These are phyloP conservation scores for Harpalus rubripes DNA, from an alignment of 2,888 invertebrate species.

Conservation along the genomic window DNA sequence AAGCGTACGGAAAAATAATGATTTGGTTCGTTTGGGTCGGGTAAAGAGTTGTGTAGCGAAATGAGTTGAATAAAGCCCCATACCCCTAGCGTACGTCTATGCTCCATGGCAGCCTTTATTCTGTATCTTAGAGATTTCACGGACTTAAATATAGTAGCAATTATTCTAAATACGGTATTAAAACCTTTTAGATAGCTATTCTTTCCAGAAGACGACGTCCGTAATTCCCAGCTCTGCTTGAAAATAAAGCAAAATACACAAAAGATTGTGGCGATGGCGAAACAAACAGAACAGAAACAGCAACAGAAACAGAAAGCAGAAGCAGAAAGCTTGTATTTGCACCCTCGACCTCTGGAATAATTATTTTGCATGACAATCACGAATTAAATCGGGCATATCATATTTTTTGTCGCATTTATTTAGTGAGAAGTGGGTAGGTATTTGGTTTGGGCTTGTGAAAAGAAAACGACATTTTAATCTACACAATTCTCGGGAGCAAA, in stretches of 20 bases:
- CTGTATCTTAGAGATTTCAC: conserved; percentile 72
- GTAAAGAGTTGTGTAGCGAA: conserved; percentile 20
- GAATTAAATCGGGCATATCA: conserved; percentile 77
- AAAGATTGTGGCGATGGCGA: conserved; percentile 75
- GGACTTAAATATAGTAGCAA: conserved; percentile 78
- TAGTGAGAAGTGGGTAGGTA: conserved; percentile 42
- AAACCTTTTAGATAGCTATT: conserved; percentile 78
- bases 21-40: background rate
- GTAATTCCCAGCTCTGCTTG: conserved; percentile 75
- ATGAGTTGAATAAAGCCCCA: background rate
- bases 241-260: conserved; percentile 77
- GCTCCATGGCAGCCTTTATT: conserved; percentile 72
- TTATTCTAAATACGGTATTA: conserved; percentile 78
- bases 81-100: conserved; percentile 45
- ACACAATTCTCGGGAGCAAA: conserved; percentile 73
- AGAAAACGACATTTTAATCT: conserved; percentile 78
- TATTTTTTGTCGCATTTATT: conserved; percentile 72
- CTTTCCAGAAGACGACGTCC: conserved; percentile 77
- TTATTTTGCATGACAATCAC: conserved; percentile 78
- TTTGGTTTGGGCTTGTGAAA: conserved; percentile 70
- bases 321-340: conserved; percentile 9
- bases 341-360: conserved; percentile 36
- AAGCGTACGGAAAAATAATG: conserved; percentile 38
- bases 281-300: conserved; percentile 39
- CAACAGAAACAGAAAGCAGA: conserved; percentile 24